Evolutionary conservation across 2,113 vertebrate species (phyloP).

Genomic region (Tragelaphus buxtoni): DNA sequence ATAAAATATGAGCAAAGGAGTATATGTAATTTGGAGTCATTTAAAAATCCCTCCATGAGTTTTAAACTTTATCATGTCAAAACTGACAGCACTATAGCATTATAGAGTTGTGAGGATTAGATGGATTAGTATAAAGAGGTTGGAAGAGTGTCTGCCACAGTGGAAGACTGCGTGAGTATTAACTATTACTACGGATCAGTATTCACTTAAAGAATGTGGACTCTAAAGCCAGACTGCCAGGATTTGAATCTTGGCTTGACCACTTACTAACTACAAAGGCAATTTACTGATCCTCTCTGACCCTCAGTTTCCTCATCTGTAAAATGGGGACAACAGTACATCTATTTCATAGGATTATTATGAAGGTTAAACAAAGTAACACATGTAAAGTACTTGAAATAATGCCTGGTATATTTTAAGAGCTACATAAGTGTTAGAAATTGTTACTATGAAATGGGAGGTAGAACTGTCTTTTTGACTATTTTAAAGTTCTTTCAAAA

Average conservation of each 20-base stretch:
- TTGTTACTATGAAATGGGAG: not conserved
- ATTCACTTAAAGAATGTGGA: not conserved
- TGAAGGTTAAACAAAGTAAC: not conserved
- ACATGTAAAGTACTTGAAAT: not conserved
- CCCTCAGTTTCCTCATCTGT: not conserved
- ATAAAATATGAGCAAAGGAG: not conserved
- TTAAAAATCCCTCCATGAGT: not conserved
- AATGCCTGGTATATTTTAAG: not conserved
- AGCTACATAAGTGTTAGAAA: not conserved
- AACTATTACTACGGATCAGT: not conserved
- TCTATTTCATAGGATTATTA: not conserved
- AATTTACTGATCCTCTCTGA: not conserved
- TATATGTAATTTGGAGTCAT: not conserved
- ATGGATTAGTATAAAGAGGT: not conserved
- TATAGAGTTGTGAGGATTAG: not conserved
- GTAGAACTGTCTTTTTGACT: not conserved
- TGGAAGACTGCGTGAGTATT: not conserved
- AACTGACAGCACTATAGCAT: not conserved
- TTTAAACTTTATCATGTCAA: not conserved
- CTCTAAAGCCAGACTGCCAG: not conserved
- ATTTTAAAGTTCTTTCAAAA: not conserved
- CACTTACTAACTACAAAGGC: not conserved
- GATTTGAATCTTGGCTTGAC: not conserved
- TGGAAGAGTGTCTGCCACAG: not conserved
- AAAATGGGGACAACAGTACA: not conserved